These are phyloP conservation scores for Scaptomyza graminum DNA, from an alignment of 1,140 invertebrate genomes.

Conservation along the genomic window DNA sequence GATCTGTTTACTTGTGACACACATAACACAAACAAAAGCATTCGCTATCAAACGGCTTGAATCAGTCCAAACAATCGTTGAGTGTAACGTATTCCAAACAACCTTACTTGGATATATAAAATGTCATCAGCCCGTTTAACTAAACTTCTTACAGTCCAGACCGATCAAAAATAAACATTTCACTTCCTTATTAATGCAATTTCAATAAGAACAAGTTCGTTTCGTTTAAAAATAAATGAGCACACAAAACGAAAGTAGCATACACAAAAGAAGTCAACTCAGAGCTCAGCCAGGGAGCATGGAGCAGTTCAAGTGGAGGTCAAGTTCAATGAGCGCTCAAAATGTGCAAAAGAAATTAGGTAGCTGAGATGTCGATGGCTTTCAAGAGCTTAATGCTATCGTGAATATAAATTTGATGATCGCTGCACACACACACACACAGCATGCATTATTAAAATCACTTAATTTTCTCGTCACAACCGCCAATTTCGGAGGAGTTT, in stretches of 20 bases:
- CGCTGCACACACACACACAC: background rate
- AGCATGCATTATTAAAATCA: conserved; percentile 26
- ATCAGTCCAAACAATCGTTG: background rate
- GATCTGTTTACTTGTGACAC: conserved; percentile 3
- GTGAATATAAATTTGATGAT: conserved; percentile 9
- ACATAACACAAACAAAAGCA: background rate
- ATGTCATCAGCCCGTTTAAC: conserved; percentile 5
- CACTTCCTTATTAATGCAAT: conserved; percentile 81
- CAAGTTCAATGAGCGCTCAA: conserved; percentile 28
- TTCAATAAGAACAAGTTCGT: conserved; percentile 65
- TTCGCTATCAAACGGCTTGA: background rate
- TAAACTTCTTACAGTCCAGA: conserved; percentile 10
- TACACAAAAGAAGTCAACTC: conserved; percentile 4
- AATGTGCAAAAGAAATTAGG: conserved; percentile 12
- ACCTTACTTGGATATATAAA: background rate
- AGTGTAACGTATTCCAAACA: background rate
- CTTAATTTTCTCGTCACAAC: background rate
- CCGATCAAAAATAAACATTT: conserved; percentile 73
- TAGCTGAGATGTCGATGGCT: conserved; percentile 29
- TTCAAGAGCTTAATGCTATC: conserved; percentile 5
- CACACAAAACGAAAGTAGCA: conserved; percentile 67
- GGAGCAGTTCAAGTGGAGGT: conserved; percentile 48
- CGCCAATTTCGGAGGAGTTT: conserved; percentile 44
- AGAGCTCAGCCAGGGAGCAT: conserved; percentile 14
- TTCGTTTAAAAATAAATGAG: conserved; percentile 51